Evolutionary conservation across 2,797 vertebrate species (phyloP), one percentile per base, ranked within the genome.

Genomic region (Phataginus tricuspis): DNA sequence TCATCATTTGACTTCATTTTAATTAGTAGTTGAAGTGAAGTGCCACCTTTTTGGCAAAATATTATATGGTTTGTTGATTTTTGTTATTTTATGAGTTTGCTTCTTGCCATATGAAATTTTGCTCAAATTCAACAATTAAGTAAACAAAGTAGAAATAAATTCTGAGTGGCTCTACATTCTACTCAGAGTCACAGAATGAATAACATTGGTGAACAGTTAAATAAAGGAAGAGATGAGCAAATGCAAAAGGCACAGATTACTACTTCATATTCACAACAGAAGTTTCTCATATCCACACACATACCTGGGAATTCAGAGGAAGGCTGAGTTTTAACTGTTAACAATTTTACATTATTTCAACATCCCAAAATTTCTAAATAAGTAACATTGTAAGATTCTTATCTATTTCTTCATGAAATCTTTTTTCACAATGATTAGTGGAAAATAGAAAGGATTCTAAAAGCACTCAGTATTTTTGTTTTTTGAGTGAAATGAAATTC

Each of bases 21-120:
- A 84, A 75, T 92, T 18, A 72, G 31, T 53, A 27, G 12, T 77
- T 59, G 71, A 97, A 82, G 27, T 66, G 94, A 97, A 74, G 23
- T 80, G 45, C 51, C 11, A 57, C 61, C 91, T 94, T 97, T 69
- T 69, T 49, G 71, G 49, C 19, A 75, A 64, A 95, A 72, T 96
- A 95, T 61, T 97, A 51, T 87, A 94, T 94, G 49, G 9, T 21
- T 86, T 90, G 5, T 87, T 88, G 61, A 84, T 39, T 97, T 93
- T 94, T 89, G 18, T 63, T 96, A 10, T 71, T 93, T 83, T 37
- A 68, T 69, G 57, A 88, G 51, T 18, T 85, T 83, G 8, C 18
- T 80, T 93, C 37, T 72, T 96, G 53, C 71, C 39, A 57, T 84
- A 63, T 82, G 18, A 57, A 39, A 68, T 51, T 95, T 83, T 78